Evolutionary conservation across 2,888 invertebrate species (phyloP).

Genomic region (Silvanus unidentatus): DNA sequence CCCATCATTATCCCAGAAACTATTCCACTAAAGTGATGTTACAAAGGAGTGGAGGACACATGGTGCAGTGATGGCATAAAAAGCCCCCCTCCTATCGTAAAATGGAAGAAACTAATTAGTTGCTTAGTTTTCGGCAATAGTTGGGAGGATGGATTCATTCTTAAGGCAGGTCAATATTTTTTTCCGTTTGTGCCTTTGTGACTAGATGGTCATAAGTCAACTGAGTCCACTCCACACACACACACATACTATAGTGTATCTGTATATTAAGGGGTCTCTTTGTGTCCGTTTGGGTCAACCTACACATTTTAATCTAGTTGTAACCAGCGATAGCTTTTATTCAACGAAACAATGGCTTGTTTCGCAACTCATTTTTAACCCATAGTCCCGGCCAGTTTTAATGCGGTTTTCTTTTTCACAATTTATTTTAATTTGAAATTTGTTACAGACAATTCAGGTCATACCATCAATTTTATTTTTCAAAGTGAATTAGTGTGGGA

Average conservation of each 20-base stretch:
- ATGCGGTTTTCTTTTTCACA: constrained; percentile 25
- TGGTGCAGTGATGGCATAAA: too few species aligned
- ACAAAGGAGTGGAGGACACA: too few species aligned
- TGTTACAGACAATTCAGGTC: constrained; percentile 18
- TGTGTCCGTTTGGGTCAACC: constrained; percentile 15
- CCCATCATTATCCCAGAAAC: too few species aligned
- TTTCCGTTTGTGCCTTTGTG: neutral
- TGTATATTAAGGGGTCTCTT: too few species aligned
- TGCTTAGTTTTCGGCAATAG: too few species aligned
- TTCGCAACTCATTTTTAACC: constrained; percentile 23
- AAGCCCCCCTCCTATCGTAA: too few species aligned
- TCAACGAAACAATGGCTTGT: constrained; percentile 20
- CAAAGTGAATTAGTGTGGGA: constrained; percentile 13
- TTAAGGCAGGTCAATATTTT: too few species aligned
- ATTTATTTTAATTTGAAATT: constrained; percentile 28
- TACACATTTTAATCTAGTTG: constrained; percentile 15
- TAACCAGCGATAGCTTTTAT: constrained; percentile 22
- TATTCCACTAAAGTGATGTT: too few species aligned
- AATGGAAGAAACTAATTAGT: too few species aligned
- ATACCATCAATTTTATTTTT: constrained; percentile 20
- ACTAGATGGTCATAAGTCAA: constrained; percentile 10
- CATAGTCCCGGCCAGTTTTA: constrained; percentile 20
- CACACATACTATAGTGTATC: constrained; percentile 18
- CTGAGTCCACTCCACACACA: constrained; percentile 8
- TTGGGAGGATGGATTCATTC: too few species aligned